A percentile compares a stretch with the other conserved stretches of the same genome.
These are phyloP conservation scores for Papilio glaucus DNA, from an alignment of 1,140 invertebrate species.

Conservation along the genomic window DNA sequence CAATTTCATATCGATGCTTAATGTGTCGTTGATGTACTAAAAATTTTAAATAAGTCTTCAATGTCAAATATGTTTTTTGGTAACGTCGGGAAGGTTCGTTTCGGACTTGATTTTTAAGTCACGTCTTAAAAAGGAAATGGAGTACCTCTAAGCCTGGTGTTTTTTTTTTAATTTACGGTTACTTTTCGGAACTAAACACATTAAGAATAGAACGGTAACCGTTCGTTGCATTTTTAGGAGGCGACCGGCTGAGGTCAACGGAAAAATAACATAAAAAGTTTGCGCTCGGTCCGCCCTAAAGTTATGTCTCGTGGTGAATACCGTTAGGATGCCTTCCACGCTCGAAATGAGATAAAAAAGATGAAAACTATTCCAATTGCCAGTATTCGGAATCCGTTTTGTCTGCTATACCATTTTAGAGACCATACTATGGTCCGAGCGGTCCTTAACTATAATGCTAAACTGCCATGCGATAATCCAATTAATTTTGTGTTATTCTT, in stretches of 20 bases:
- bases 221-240: constrained; percentile 48
- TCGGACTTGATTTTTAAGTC: constrained; percentile 15
- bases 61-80: constrained; percentile 30
- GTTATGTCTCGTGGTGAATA: constrained; percentile 78
- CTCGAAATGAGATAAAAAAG: constrained; percentile 72
- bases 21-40: constrained; percentile 24
- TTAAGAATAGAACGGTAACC: constrained; percentile 31
- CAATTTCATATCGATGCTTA: constrained; percentile 37
- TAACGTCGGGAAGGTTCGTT: neutral
- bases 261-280: constrained; percentile 74
- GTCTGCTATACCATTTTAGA: constrained; percentile 60
- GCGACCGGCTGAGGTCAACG: constrained; percentile 68
- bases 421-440: constrained; percentile 40
- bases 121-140: constrained; percentile 14
- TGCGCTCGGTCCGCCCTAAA: constrained; percentile 67
- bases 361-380: constrained; percentile 82
- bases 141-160: neutral
- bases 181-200: constrained; percentile 24
- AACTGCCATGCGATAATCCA: neutral
- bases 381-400: constrained; percentile 80
- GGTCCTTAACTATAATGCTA: neutral
- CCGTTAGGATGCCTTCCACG: constrained; percentile 79
- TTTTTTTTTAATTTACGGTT: constrained; percentile 22
- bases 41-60: constrained; percentile 36
- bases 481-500: too few species aligned